phyloP scores from a whole-genome alignment of 2,797 vertebrate genomes.

The Meda fulgida region DNA sequence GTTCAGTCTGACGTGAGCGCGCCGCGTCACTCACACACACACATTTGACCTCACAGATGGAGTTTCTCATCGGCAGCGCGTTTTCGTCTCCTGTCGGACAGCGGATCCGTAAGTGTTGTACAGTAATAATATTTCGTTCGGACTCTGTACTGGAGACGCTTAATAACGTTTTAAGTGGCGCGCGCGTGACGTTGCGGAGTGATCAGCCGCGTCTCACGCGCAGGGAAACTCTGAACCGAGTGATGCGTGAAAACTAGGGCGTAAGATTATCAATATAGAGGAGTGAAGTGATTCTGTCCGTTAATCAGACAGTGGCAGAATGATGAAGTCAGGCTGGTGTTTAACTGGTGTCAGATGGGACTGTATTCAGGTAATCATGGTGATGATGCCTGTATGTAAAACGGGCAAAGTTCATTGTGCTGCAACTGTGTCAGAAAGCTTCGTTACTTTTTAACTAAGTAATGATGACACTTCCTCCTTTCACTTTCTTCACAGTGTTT shows the following conservation, averaged over 20 bases:
- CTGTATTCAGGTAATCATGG: not conserved
- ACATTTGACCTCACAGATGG: slow-evolving; percentile 71
- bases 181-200: not conserved
- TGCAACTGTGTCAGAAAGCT: not conserved
- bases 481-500: slow-evolving; percentile 20
- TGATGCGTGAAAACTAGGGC: not conserved
- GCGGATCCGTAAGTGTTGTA: slow-evolving; percentile 76
- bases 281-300: not conserved
- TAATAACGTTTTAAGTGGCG: not conserved
- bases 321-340: not conserved
- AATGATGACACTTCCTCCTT: slow-evolving; percentile 38
- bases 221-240: not conserved
- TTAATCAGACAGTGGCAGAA: too few species aligned
- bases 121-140: not conserved
- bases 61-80: slow-evolving; percentile 77
- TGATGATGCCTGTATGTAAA: not conserved
- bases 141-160: too few species aligned
- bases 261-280: not conserved
- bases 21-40: slow-evolving; percentile 6
- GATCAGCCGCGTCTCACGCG: not conserved
- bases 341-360: not conserved
- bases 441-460: too few species aligned
- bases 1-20: slow-evolving; percentile 25
- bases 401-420: slow-evolving; percentile 20
- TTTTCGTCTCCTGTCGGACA: slow-evolving; percentile 82